Evolutionary conservation across 2,888 invertebrate genomes (phyloP).

Genomic region (Stenolophus ochropezus): DNA sequence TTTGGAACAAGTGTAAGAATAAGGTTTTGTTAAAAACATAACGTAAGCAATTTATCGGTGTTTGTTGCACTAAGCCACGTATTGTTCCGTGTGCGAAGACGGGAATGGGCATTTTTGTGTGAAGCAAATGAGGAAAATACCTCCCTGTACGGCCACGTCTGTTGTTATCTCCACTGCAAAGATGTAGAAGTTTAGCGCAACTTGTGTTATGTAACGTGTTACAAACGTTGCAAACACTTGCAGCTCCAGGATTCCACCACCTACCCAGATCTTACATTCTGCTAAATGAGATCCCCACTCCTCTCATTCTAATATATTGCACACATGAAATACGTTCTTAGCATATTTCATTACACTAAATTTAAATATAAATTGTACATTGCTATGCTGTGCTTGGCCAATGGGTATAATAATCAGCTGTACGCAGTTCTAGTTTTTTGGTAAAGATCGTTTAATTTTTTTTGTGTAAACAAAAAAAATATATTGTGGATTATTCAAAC

Average conservation of each 20-base stretch:
- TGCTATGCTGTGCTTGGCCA: too few species aligned
- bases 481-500: too few species aligned
- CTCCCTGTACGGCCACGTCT: conserved; percentile 20
- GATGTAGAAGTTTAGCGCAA: conserved; percentile 41
- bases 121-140: not conserved
- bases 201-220: conserved; percentile 31
- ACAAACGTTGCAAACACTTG: not conserved
- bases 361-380: too few species aligned
- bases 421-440: too few species aligned
- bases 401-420: too few species aligned
- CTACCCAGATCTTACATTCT: conserved; percentile 9
- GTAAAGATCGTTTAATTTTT: too few species aligned
- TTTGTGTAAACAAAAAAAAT: too few species aligned
- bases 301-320: not conserved
- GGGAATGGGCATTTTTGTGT: not conserved
- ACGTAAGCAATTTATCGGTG: too few species aligned
- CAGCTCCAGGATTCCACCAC: not conserved
- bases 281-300: conserved; percentile 13
- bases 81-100: too few species aligned
- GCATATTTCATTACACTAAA: conserved; percentile 20
- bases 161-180: conserved; percentile 33
- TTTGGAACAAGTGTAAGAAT: too few species aligned
- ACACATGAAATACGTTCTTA: not conserved
- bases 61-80: too few species aligned
- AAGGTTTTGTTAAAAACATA: too few species aligned